These are phyloP conservation scores for Pachyramphus minor DNA, from an alignment of 2,113 vertebrate species.

Conservation along the genomic window DNA sequence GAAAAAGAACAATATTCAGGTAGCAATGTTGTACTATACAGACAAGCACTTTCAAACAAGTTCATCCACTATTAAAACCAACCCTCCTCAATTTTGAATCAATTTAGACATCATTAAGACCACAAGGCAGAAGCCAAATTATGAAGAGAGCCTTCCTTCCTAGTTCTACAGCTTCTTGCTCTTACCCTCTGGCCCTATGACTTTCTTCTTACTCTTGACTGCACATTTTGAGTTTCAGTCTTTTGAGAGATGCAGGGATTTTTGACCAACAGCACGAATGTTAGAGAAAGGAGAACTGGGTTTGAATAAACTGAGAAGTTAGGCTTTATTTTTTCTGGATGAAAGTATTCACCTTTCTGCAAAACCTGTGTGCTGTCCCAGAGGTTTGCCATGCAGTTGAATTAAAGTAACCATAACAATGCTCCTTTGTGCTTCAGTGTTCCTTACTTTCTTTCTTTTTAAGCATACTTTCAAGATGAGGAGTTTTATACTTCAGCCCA, in stretches of 20 bases:
- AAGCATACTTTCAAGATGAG: background rate
- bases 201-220: background rate
- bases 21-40: background rate
- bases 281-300: background rate
- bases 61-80: background rate
- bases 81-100: background rate
- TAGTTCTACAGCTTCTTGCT: background rate
- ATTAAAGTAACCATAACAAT: background rate
- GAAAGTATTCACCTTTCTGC: background rate
- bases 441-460: background rate
- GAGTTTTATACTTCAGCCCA: background rate
- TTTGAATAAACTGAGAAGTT: background rate
- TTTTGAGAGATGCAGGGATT: background rate
- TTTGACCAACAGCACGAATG: background rate
- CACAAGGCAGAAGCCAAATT: background rate
- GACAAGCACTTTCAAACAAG: background rate
- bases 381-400: background rate
- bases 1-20: background rate
- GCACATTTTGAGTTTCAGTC: background rate
- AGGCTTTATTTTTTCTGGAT: background rate
- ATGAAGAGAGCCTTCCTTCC: background rate
- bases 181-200: background rate
- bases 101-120: background rate
- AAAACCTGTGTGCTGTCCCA: background rate
- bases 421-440: background rate